Base-by-base conservation (phyloP, 2,888 invertebrate species). In the Hemaris fuciformis region DNA sequence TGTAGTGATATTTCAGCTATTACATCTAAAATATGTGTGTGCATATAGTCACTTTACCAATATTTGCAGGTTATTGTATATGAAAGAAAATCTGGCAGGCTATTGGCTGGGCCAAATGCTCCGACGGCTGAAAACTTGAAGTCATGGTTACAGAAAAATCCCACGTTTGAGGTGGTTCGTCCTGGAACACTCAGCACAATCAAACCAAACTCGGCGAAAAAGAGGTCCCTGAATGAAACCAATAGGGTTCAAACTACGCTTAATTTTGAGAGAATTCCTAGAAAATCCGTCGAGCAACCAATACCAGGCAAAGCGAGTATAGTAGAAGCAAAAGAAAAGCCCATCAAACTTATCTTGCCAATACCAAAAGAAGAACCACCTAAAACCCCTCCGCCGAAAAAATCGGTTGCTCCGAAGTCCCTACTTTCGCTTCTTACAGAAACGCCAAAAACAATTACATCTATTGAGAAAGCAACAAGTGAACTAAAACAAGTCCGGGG, bases 81-180 rank as follows among this genome's bases (percentile, higher is more conserved):
- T 81, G 98, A 98, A 81, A 94, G 96, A 56, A 95, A 95, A 79
- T 95, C 95, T 34, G 98, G 98, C 2, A 95, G 95, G 72, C 86
- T 95, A 76, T 85, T 96, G 68, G 94, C 95, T 63, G 98, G 97
- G 8, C 93, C 94, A n/a, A 95, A 95, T 79, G 98, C 98, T 42
- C 98, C 98, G 0, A 96, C 95, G 7, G 95, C 96, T 38, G 94
- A 94, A 22, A 96, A 96, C 79, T 91, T 98, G 38, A 96, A 96
- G 75, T 93, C 94, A 23, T 98, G 98, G 98, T 90, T 98, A 8
- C 95, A 96, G 79, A 95, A 95, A 71, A 96, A 98, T 92, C 98
- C 98, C 2, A 96, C 96, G 0, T 98, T 95, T 84, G 97, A 98
- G 92, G 96, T 98, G 0, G 94, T 98, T 4, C 93, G 94, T 65